Conservation (phyloP, 2,888 invertebrate genomes). For the Netelia virgata region DNA sequence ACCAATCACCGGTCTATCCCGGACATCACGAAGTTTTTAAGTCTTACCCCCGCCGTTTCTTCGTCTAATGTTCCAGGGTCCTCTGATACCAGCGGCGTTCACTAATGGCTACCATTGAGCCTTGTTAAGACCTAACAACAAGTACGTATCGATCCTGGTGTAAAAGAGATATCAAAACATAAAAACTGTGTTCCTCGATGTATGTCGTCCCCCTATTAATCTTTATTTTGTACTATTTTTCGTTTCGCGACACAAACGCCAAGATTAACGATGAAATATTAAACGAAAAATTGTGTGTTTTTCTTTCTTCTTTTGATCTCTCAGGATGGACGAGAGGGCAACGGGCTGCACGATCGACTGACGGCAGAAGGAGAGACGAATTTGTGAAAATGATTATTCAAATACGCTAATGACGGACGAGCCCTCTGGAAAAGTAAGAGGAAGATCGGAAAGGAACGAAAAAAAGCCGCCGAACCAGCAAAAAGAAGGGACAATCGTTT, state of each 20-base stretch:
- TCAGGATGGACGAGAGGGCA: slow-evolving; percentile 84
- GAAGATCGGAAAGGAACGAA: slow-evolving; percentile 40
- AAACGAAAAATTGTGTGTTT: background rate
- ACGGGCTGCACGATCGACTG: slow-evolving; percentile 83
- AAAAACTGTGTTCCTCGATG: slow-evolving; percentile 26
- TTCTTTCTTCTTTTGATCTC: slow-evolving; percentile 45
- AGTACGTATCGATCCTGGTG: slow-evolving; percentile 77
- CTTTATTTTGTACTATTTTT: background rate
- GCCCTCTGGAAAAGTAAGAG: slow-evolving; percentile 29
- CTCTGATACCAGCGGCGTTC: slow-evolving; percentile 99
- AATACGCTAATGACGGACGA: slow-evolving; percentile 72
- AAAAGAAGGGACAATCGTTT: slow-evolving; percentile 68
- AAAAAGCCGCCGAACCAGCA: slow-evolving; percentile 62
- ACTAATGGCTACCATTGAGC: slow-evolving; percentile 99
- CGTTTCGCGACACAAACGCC: background rate
- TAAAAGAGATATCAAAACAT: background rate
- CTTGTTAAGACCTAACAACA: slow-evolving; percentile 84
- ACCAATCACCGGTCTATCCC: slow-evolving; percentile 30
- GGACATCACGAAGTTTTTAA: slow-evolving; percentile 56
- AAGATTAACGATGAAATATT: slow-evolving; percentile 12
- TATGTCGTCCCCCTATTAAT: background rate
- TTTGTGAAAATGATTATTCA: slow-evolving; percentile 68
- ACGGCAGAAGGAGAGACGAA: slow-evolving; percentile 81
- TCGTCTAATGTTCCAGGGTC: slow-evolving; percentile 91
- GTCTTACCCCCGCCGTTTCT: slow-evolving; percentile 60